Percentiles rank a stretch among this genome's conserved stretches.
Evolutionary conservation across 1,140 invertebrate species (phyloP).

Genomic region (Diorhabda sublineata): DNA sequence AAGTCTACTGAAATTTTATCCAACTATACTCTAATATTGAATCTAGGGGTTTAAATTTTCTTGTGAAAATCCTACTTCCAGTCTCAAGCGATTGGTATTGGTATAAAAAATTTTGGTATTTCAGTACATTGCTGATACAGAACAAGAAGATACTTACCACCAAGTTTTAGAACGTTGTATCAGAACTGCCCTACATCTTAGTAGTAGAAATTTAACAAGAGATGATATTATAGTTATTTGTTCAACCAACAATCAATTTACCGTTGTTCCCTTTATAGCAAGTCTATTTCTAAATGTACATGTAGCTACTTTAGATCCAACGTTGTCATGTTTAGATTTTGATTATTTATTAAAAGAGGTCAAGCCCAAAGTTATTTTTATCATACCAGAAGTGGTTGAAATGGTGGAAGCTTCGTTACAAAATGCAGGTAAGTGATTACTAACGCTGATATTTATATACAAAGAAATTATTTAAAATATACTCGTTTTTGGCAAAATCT

Average conservation of each 20-base stretch:
- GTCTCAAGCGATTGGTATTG: too few species aligned
- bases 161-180: conserved; percentile 23
- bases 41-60: too few species aligned
- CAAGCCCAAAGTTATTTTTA: conserved; percentile 35
- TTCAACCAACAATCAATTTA: conserved; percentile 28
- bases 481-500: too few species aligned
- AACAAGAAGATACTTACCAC: conserved; percentile 28
- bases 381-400: conserved; percentile 25
- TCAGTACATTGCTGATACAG: conserved; percentile 28
- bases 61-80: too few species aligned
- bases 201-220: conserved; percentile 18
- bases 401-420: conserved; percentile 22
- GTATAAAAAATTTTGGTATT: background rate
- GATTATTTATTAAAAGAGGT: conserved; percentile 27
- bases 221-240: conserved; percentile 32
- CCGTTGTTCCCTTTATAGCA: conserved; percentile 30
- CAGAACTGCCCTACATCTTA: conserved; percentile 31
- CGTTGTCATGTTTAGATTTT: conserved; percentile 25
- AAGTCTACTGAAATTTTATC: too few species aligned
- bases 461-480: too few species aligned
- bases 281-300: conserved; percentile 28
- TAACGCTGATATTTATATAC: too few species aligned
- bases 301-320: conserved; percentile 32
- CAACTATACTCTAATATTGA: too few species aligned
- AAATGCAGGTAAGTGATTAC: conserved; percentile 10